These are phyloP conservation scores for Lordiphosa collinella DNA, from an alignment of 1,140 invertebrate species.

Conservation along the genomic window DNA sequence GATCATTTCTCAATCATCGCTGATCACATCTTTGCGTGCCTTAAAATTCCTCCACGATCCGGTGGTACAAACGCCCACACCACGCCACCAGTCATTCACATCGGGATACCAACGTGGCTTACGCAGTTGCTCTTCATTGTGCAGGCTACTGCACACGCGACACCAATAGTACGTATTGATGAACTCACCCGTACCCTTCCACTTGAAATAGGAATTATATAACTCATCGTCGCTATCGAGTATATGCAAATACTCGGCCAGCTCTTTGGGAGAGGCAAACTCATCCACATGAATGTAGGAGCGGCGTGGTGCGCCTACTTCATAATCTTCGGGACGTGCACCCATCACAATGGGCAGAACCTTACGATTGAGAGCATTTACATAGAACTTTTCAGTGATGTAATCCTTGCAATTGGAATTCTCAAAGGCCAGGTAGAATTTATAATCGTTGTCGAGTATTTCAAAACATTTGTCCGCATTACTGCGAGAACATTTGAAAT, in stretches of 20 bases:
- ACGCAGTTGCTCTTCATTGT: constrained; percentile 84
- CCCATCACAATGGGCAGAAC: constrained; percentile 97
- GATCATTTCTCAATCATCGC: constrained; percentile 69
- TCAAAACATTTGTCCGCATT: constrained; percentile 91
- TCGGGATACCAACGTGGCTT: constrained; percentile 87
- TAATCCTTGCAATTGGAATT: constrained; percentile 98
- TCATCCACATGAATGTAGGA: constrained; percentile 97
- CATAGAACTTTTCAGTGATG: constrained; percentile 98
- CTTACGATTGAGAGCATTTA: constrained; percentile 94
- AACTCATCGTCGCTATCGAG: constrained; percentile 91
- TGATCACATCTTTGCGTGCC: constrained; percentile 78
- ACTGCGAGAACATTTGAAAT: constrained; percentile 89
- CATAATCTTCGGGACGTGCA: constrained; percentile 93
- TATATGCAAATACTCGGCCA: constrained; percentile 91
- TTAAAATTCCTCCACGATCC: constrained; percentile 85
- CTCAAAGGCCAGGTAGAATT: constrained; percentile 98
- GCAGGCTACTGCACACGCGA: constrained; percentile 93
- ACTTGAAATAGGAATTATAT: constrained; percentile 96
- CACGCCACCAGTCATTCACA: constrained; percentile 93
- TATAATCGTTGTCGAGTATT: constrained; percentile 96
- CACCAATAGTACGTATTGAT: constrained; percentile 98
- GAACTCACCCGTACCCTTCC: constrained; percentile 96
- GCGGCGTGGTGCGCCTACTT: constrained; percentile 90
- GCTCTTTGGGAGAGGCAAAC: constrained; percentile 90
- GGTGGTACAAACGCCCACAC: constrained; percentile 85